Evolutionary conservation across 2,113 vertebrate species (phyloP), one percentile per base, ranked within the genome.

Genomic region (Paratilapia polleni): DNA sequence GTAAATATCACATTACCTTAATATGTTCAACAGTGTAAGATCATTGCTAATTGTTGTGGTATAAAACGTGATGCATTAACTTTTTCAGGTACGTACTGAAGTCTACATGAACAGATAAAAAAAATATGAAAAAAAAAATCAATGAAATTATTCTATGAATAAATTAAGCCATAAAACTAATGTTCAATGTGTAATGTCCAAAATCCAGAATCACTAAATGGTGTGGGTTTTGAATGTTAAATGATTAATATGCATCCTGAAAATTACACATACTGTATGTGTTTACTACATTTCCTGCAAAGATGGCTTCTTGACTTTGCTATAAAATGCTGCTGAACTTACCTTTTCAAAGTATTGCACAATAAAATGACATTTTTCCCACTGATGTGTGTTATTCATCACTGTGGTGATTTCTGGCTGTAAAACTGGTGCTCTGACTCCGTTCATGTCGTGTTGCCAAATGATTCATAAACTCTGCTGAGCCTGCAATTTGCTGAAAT

Each of bases 391-490:
- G 84, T 84, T 78, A 91, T 90, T 89, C 75, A 88, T 92, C 80
- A 89, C 83, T 1, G 77, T 41, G 8, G 59, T 73, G 81, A 81
- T 76, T 83, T 56, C 70, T 38, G 87, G 81, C 83, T 85, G 88
- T 91, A 86, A 93, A 91, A 81, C 89, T 77, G 85, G 86, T 87
- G 85, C 87, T 88, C 75, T 52, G 88, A 84, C 84, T 90, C 80
- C 82, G 91, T 90, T 90, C 90, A 62, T 84, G 89, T 90, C 81
- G 81, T 66, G 83, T 90, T 90, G 89, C 90, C 91, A 88, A 92
- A 91, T 91, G 92, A 91, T 93, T 91, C 92, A 91, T 92, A 89
- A 93, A 92, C 81, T 90, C 80, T 91, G 93, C 93, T 90, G 93
- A 92, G 80, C 87, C 84, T 59, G 93, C 91, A 78, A 81, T 92